Percentiles rank a stretch among this genome's conserved stretches.
Evolutionary conservation across 2,797 vertebrate species (phyloP).

Genomic region (Myotis myotis): DNA sequence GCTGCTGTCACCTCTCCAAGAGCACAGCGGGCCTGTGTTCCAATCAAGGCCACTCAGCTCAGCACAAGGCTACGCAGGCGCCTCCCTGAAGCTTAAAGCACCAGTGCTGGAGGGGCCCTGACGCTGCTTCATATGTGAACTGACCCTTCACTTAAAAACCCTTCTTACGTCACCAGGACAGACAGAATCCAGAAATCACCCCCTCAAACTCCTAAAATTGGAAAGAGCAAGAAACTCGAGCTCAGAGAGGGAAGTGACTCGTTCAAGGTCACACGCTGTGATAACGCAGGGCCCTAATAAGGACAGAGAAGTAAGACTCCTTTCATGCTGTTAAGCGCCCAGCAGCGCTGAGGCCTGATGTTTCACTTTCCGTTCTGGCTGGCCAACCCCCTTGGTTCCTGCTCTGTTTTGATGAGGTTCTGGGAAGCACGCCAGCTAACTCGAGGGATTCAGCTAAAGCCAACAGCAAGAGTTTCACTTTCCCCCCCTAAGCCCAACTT

Average conservation of each 20-base stretch:
- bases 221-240: not conserved
- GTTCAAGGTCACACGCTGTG: not conserved
- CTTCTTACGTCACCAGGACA: not conserved
- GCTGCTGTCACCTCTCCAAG: not conserved
- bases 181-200: not conserved
- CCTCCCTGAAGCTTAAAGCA: no score
- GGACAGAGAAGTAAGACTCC: not conserved
- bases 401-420: not conserved
- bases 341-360: not conserved
- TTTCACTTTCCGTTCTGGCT: not conserved
- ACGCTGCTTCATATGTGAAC: not conserved
- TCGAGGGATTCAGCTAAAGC: conserved; percentile 5
- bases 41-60: not conserved
- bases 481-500: not conserved
- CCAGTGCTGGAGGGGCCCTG: not conserved
- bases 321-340: not conserved
- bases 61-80: not conserved
- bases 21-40: not conserved
- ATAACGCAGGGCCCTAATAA: not conserved
- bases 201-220: not conserved
- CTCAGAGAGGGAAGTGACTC: not conserved
- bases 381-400: not conserved
- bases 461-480: not conserved
- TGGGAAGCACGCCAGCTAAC: conserved; percentile 54
- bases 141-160: not conserved